phyloP scores from a whole-genome alignment of 64 coral and sea anemone genomes.

The Exaiptasia diaphana region DNA sequence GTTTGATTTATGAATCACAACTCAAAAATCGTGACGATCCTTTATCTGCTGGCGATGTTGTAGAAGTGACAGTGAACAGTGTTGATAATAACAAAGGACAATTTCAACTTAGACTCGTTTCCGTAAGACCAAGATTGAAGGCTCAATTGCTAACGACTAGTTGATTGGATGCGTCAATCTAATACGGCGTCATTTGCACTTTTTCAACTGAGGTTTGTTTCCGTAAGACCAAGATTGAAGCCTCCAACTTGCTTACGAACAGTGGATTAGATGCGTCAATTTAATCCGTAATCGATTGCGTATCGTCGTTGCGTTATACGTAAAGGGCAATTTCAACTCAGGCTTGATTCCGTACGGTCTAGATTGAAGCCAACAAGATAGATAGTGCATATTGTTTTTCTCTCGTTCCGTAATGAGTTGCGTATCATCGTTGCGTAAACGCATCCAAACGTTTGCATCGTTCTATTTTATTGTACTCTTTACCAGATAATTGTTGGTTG shows the following conservation, averaged over 20 bases:
- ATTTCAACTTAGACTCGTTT: conserved; percentile 12
- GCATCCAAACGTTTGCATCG: no score
- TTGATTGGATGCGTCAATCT: no score
- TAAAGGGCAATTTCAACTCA: conserved; percentile 47
- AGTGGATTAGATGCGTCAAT: background rate
- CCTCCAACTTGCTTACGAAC: conserved; percentile 51
- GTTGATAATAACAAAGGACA: conserved; percentile 58
- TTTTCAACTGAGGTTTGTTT: conserved; percentile 6
- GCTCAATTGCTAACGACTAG: conserved; percentile 49
- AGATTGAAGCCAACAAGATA: no score
- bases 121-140: conserved; percentile 44
- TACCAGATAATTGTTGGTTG: no score
- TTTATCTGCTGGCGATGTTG: conserved; percentile 74
- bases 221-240: conserved; percentile 44
- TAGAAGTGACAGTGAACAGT: conserved; percentile 66
- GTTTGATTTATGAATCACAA: conserved; percentile 66
- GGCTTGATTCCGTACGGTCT: conserved; percentile 12
- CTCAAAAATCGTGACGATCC: conserved; percentile 19
- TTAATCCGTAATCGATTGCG: no score
- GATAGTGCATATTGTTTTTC: no score
- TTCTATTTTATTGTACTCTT: no score
- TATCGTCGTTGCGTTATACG: no score
- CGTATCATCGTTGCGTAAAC: no score
- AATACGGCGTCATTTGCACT: no score
- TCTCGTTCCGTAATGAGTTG: no score